Base-by-base conservation (phyloP, 37 sponge, comb jelly and placozoan species). In the Spongilla lacustris region DNA sequence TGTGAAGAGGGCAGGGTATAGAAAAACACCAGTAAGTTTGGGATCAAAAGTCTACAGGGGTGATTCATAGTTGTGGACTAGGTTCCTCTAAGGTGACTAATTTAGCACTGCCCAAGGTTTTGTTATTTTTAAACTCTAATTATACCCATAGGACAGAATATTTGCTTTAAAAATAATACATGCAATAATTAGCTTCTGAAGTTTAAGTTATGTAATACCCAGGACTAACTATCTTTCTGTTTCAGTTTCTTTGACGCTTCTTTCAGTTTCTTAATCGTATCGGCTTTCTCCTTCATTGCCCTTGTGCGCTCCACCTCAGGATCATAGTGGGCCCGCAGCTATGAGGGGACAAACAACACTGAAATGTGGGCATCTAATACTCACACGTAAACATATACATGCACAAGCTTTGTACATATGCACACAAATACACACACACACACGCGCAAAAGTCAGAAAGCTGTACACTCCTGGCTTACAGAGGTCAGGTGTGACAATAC, bases 161-260 rank as follows among this genome's bases (percentile, higher is more conserved):
- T 41, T 41, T 41, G 41, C 41, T 41, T 41, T 41, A 41, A 41
- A 41, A 41, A 41, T 41, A 41, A 41, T 41, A 41, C 41, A 41
- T 41, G 41, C 41, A 41, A 41, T 6, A 41, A 41, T 41, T 41
- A 41, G 6, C 41, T 41, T 41, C 41, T 41, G 41, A 41, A 41
- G 41, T 41, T 41, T 41, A 41, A 41, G 41, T 41, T 41, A 41
- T 41, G 41, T 41, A 41, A 41, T 41, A 41, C 41, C 41, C 41
- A 41, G 41, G 41, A 41, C 91, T 91, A 13, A 91, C 91, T 87
- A 30, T 87, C 84, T 80, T 86, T 87, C 76, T 89, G 36, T 31
- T 88, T 84, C 70, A 84, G 79, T 66, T 86, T 95, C 86, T 92
- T 95, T 19, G 77, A 70, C 0, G 91, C 80, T 28, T 90, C 88